These are phyloP conservation scores for Mylabris phalerata DNA, from an alignment of 1,140 invertebrate genomes.

Conservation along the genomic window DNA sequence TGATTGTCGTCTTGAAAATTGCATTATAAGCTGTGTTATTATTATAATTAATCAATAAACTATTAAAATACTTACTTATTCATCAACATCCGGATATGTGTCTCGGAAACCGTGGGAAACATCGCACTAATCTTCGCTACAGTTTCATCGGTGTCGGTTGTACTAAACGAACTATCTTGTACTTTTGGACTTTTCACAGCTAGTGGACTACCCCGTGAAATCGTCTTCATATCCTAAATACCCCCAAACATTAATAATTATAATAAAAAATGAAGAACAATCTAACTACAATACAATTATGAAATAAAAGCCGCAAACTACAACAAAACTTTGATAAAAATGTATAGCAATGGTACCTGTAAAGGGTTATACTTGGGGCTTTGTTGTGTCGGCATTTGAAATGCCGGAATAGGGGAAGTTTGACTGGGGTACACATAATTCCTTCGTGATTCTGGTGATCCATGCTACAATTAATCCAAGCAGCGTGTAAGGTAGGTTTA, in stretches of 20 bases:
- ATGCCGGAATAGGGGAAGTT: constrained; percentile 40
- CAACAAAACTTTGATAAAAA: not conserved
- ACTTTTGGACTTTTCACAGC: constrained; percentile 49
- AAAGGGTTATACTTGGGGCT: constrained; percentile 32
- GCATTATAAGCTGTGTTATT: too few species aligned
- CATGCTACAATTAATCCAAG: constrained; percentile 33
- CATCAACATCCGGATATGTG: constrained; percentile 75
- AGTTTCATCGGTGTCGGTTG: constrained; percentile 58
- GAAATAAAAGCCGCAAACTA: not conserved
- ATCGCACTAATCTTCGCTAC: constrained; percentile 80
- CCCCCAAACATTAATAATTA: too few species aligned
- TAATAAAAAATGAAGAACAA: constrained; percentile 25
- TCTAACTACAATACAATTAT: not conserved
- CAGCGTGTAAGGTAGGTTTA: constrained; percentile 29
- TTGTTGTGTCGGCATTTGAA: constrained; percentile 36
- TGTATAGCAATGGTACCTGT: constrained; percentile 30
- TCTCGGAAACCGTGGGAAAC: constrained; percentile 85
- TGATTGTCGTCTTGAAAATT: too few species aligned
- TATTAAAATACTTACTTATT: constrained; percentile 67
- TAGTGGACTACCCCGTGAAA: constrained; percentile 35
- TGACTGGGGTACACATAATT: constrained; percentile 43
- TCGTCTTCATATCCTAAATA: constrained; percentile 35
- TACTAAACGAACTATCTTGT: constrained; percentile 59
- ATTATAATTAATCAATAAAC: not conserved
- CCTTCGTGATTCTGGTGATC: constrained; percentile 41